A percentile compares a stretch with the other conserved stretches of the same genome.
These are phyloP conservation scores for Neofelis nebulosa DNA, from an alignment of 2,113 vertebrate genomes.

Conservation along the genomic window DNA sequence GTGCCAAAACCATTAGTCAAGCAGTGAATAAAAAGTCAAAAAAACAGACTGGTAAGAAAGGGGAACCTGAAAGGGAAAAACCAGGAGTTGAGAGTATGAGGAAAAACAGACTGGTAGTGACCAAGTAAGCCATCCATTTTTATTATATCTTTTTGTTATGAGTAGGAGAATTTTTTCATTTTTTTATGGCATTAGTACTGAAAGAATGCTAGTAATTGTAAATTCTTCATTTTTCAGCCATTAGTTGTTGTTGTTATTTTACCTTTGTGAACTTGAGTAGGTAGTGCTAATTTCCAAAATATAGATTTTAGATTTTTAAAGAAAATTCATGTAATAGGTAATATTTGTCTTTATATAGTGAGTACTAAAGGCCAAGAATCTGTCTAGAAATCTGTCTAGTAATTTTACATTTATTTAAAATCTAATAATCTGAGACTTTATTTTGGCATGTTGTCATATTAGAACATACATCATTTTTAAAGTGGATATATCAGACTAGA, in stretches of 20 bases:
- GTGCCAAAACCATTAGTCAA: slow-evolving; percentile 99
- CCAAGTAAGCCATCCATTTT: slow-evolving; percentile 91
- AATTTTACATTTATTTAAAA: slow-evolving; percentile 44
- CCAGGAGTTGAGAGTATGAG: slow-evolving; percentile 99
- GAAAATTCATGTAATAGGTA: neutral
- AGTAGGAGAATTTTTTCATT: neutral
- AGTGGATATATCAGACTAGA: neutral
- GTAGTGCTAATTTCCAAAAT: slow-evolving; percentile 31
- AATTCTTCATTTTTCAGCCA: neutral
- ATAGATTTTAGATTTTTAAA: slow-evolving; percentile 18
- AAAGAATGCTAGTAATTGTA: slow-evolving; percentile 7
- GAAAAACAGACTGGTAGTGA: slow-evolving; percentile 98
- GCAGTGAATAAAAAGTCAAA: slow-evolving; percentile 99
- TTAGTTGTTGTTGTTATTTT: neutral
- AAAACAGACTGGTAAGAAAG: slow-evolving; percentile 98
- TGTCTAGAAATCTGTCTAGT: neutral
- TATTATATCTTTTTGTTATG: neutral
- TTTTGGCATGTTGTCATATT: neutral
- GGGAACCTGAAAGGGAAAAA: slow-evolving; percentile 98
- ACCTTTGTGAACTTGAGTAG: neutral
- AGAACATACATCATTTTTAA: neutral
- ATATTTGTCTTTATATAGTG: neutral
- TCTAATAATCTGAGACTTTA: neutral
- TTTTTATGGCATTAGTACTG: neutral
- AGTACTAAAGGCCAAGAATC: neutral